Conservation (phyloP, 2,888 invertebrate species). For the Apamea epomidion region DNA sequence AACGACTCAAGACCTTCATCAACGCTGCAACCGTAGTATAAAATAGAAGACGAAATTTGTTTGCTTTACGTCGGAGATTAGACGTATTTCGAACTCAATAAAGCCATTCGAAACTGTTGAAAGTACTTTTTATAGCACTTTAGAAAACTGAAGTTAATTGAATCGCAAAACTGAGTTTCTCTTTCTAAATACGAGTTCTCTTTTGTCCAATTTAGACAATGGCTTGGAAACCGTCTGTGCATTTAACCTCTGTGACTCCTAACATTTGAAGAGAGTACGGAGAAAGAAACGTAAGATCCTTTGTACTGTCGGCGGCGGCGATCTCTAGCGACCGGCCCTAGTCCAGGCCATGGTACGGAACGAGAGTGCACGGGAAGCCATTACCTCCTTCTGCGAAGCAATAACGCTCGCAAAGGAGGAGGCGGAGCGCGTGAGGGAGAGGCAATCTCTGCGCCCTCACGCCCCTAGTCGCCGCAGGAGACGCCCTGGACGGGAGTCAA, state of each 20-base stretch:
- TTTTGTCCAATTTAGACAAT: conserved; percentile 6
- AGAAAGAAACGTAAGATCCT: background rate
- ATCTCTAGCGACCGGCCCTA: too few relatives aligned
- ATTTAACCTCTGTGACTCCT: background rate
- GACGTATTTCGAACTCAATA: conserved; percentile 5
- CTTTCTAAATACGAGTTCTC: conserved; percentile 4
- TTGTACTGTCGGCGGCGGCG: too few relatives aligned
- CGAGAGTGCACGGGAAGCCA: too few relatives aligned
- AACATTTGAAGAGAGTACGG: background rate
- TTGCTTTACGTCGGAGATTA: conserved; percentile 8
- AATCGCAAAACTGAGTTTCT: conserved; percentile 10
- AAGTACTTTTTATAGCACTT: conserved; percentile 1
- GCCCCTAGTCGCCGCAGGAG: too few relatives aligned
- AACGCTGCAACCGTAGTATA: conserved; percentile 18
- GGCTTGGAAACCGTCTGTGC: background rate
- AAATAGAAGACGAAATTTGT: conserved; percentile 21
- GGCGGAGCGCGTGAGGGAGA: too few relatives aligned
- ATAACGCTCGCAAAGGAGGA: too few relatives aligned
- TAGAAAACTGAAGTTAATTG: conserved; percentile 11
- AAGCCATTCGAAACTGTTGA: background rate
- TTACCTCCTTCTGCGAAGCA: too few relatives aligned
- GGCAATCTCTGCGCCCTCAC: too few relatives aligned
- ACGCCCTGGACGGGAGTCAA: too few relatives aligned
- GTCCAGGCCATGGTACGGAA: too few relatives aligned
- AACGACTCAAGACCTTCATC: conserved; percentile 29